Percentiles rank a stretch among this genome's conserved stretches.
Conservation (phyloP, 2,888 invertebrate genomes). For the Polia nebulosa region DNA sequence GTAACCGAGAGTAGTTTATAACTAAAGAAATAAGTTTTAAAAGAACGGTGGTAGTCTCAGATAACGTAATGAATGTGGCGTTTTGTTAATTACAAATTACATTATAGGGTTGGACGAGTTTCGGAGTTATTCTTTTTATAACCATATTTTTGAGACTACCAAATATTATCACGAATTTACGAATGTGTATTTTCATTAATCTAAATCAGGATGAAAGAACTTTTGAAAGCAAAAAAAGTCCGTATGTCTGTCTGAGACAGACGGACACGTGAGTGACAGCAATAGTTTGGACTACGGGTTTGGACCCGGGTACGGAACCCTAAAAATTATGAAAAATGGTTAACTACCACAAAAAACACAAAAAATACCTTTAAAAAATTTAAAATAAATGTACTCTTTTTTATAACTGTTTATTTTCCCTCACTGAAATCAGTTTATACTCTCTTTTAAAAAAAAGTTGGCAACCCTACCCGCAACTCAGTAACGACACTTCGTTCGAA, state of each 20-base stretch:
- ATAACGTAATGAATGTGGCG: slow-evolving; percentile 16
- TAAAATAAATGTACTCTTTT: no score
- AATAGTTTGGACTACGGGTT: no score
- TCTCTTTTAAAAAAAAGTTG: no score
- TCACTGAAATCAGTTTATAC: no score
- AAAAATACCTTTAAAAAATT: no score
- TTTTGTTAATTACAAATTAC: slow-evolving; percentile 27
- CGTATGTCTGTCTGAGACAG: no score
- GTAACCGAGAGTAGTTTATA: slow-evolving; percentile 15
- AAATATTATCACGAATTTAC: not conserved
- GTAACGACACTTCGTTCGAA: slow-evolving; percentile 14
- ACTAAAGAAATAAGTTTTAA: slow-evolving; percentile 36
- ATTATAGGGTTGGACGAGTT: not conserved
- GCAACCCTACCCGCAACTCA: not conserved
- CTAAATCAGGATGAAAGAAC: not conserved
- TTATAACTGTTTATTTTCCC: no score
- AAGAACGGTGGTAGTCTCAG: not conserved
- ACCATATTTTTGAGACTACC: not conserved
- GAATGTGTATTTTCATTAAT: not conserved
- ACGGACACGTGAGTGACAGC: no score
- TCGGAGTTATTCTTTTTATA: not conserved
- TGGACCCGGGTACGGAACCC: no score
- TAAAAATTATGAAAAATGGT: no score
- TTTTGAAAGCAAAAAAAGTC: no score
- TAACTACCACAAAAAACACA: no score